Percentiles rank a stretch among this genome's conserved stretches.
Evolutionary conservation across 2,888 invertebrate genomes (phyloP).

Genomic region (Papilio elwesi): DNA sequence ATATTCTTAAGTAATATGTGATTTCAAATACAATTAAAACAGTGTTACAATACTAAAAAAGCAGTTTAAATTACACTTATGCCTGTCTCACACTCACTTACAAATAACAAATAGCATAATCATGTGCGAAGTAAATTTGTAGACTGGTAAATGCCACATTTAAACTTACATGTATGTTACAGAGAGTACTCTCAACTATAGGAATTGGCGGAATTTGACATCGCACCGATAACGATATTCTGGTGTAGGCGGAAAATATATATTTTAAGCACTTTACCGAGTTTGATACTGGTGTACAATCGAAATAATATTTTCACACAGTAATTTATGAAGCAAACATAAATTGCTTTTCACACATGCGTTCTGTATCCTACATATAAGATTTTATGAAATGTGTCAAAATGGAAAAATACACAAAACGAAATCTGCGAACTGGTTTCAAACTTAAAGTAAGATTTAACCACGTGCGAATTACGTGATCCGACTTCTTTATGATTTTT

Average conservation of each 20-base stretch:
- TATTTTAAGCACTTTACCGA: not conserved
- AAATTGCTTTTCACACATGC: conserved; percentile 3
- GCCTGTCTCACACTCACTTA: too few relatives aligned
- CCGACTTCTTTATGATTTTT: not conserved
- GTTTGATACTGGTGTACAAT: not conserved
- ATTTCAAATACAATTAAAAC: too few relatives aligned
- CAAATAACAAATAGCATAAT: too few relatives aligned
- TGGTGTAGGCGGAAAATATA: not conserved
- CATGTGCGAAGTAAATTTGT: too few relatives aligned
- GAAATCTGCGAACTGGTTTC: conserved; percentile 3
- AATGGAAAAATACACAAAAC: conserved; percentile 12
- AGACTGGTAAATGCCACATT: too few relatives aligned
- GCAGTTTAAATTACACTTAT: too few relatives aligned
- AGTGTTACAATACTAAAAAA: too few relatives aligned
- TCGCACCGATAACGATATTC: too few relatives aligned
- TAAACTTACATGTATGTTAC: too few relatives aligned
- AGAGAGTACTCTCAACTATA: too few relatives aligned
- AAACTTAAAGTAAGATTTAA: conserved; percentile 8
- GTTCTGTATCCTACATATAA: not conserved
- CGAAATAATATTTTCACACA: conserved; percentile 2
- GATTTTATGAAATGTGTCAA: conserved; percentile 3
- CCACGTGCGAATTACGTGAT: conserved; percentile 35
- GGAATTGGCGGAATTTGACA: too few relatives aligned
- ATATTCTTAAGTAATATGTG: too few relatives aligned
- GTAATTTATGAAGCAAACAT: conserved; percentile 2